Evolutionary conservation across 53 echinoderm and acorn worm genomes (phyloP), one percentile per base, ranked within the genome.

Genomic region (Echinarachnius parma): DNA sequence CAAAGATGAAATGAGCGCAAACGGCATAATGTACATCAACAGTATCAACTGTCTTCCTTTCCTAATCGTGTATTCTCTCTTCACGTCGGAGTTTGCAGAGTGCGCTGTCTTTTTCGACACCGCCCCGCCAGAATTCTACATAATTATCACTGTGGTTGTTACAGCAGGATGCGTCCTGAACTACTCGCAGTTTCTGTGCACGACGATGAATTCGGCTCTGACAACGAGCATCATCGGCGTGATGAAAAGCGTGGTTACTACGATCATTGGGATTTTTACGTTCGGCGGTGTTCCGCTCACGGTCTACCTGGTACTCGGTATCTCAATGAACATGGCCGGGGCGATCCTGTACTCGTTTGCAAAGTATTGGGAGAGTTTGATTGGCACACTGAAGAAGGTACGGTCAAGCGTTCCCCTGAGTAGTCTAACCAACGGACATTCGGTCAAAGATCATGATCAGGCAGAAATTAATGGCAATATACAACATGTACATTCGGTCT

Each of bases 191-290:
- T 92, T 92, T 35, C 71, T 89, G 9, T 92, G 93, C 60, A 92
- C 93, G 14, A 92, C 89, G 13, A 46, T 89, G 77, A 92, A 85
- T 77, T 92, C 93, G 5, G 93, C 93, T 14, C 80, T 92, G 11
- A 92, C 93, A 18, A 89, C 89, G 5, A 92, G 93, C 54, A 80
- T 89, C 15, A 86, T 92, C 0, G 93, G 93, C 1, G 83, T 85
- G 31, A 46, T 89, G 20, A 92, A 92, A 78, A 82, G 93, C n/a
- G 76, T 86, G 0, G 60, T 86, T 2, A 89, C 89, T 1, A 89
- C 89, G 11, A 11, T 79, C 14, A 46, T 89, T 25, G 93, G 92
- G 5, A 79, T 92, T 52, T 85, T 89, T 11, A 68, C 82, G 5
- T 89, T 92, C 48, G 85, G 93, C 7, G 93, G 89, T 3, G 80